Percentiles rank a stretch among this genome's conserved stretches.
phyloP scores from a whole-genome alignment of 1,140 invertebrate species.

The Bilobella aurantiaca region DNA sequence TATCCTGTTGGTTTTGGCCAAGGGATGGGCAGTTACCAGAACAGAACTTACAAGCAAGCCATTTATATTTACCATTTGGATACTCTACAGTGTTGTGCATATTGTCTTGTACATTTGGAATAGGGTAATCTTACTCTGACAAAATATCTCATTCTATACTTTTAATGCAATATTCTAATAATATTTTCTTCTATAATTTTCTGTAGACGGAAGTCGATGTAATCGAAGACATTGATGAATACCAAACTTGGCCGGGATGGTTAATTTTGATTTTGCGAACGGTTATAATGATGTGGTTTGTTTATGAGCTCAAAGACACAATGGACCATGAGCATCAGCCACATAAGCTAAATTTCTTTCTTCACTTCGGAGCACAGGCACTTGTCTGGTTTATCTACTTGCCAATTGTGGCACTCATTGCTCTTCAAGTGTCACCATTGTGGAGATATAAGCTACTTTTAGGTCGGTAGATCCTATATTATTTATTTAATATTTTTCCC shows the following conservation, averaged over 20 bases:
- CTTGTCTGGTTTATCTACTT: conserved; percentile 97
- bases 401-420: conserved; percentile 84
- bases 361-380: conserved; percentile 93
- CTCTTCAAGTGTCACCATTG: conserved; percentile 79
- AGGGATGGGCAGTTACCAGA: conserved; percentile 91
- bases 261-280: conserved; percentile 75
- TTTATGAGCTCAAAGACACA: conserved; percentile 79
- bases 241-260: conserved; percentile 93
- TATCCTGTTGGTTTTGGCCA: conserved; percentile 79
- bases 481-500: conserved; percentile 31
- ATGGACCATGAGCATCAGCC: conserved; percentile 82
- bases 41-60: conserved; percentile 74
- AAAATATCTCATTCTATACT: too few species aligned
- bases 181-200: conserved; percentile 33
- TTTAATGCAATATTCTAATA: not conserved
- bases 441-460: conserved; percentile 91
- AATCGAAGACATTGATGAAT: conserved; percentile 91
- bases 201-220: conserved; percentile 85
- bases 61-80: conserved; percentile 80
- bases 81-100: conserved; percentile 80
- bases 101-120: conserved; percentile 91
- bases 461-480: conserved; percentile 48
- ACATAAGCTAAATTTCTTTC: conserved; percentile 79
- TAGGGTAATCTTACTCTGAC: conserved; percentile 54
- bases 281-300: conserved; percentile 88